Evolutionary conservation across 2,797 vertebrate species (phyloP), one percentile per base, ranked within the genome.

Genomic region (Halcyon chelicuti): DNA sequence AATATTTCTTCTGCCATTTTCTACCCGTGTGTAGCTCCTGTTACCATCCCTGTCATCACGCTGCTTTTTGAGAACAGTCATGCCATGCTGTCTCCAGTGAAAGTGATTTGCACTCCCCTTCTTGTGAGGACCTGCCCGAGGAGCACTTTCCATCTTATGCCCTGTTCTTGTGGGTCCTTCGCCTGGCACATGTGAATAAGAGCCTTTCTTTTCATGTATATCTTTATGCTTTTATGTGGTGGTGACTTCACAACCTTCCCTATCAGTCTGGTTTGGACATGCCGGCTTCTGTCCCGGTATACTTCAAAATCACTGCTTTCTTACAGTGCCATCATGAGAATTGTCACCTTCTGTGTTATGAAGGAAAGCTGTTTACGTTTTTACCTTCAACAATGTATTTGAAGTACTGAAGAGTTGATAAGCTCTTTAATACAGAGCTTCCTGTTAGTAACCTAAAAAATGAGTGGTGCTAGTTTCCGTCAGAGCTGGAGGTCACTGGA

Each of bases 391-490:
- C 39, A 47, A 35, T 4, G 1, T 66, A 71, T 94, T 85, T 93
- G 65, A 95, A 88, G 54, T 92, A 57, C 17, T 66, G 76, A 88
- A 55, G 65, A 72, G 61, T 61, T 82, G 63, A 51, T 82, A 82
- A 89, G 37, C 49, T 78, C 25, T 92, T 78, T 40, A 76, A 94
- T 57, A 71, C 76, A 63, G 66, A 75, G 76, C 82, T 93, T 90
- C 84, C n/a, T 90, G 73, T 60, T 66, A 78, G 61, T 84, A 90
- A 96, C 91, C 82, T 74, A 90, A 86, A 87, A 94, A 91, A 85
- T 23, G 46, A 83, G 18, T 49, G 52, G 51, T 91, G 67, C 57
- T 61, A 67, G 31, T 89, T 95, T 93, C 81, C 2, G 0, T 76
- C 47, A 87, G 77, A 92, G 57, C 29, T 76, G 67, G 93, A 93